Percentiles rank a stretch among this genome's conserved stretches.
Conservation (phyloP, 2,888 invertebrate genomes). For the Oxytorus armatus region DNA sequence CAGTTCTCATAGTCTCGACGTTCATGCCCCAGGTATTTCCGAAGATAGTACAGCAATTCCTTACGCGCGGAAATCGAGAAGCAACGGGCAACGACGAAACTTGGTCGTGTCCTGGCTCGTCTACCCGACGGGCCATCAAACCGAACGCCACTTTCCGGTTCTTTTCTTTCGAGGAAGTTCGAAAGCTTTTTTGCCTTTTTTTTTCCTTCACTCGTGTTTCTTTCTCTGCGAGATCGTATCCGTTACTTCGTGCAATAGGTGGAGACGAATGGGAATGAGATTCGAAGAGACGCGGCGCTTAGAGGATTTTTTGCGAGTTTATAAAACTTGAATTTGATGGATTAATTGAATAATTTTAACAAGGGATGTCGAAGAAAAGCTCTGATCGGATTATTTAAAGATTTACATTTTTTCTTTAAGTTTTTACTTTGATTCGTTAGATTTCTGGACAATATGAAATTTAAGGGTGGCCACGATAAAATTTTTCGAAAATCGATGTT, state of each 20-base stretch:
- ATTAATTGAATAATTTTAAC: too few relatives aligned
- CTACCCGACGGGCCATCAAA: constrained; percentile 28
- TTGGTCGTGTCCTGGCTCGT: constrained; percentile 31
- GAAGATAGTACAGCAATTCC: constrained; percentile 31
- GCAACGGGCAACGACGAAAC: constrained; percentile 9
- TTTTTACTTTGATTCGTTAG: too few relatives aligned
- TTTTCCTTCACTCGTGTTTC: not conserved
- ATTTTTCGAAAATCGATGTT: too few relatives aligned
- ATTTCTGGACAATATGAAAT: too few relatives aligned
- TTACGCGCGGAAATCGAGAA: constrained; percentile 6
- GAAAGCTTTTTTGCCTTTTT: not conserved
- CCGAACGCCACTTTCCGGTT: constrained; percentile 38
- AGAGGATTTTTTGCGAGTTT: not conserved
- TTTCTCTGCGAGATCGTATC: not conserved
- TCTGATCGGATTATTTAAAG: too few relatives aligned
- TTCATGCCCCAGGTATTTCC: constrained; percentile 47
- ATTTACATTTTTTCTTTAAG: too few relatives aligned
- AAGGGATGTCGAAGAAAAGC: too few relatives aligned
- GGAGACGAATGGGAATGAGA: not conserved
- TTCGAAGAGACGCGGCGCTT: not conserved
- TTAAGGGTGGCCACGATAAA: too few relatives aligned
- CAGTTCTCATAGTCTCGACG: constrained; percentile 36
- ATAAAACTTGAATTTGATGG: not conserved
- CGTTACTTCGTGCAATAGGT: not conserved
- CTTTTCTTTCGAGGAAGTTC: constrained; percentile 10